Evolutionary conservation across 2,888 invertebrate species (phyloP).

Genomic region (Hirudinaria manillensis): DNA sequence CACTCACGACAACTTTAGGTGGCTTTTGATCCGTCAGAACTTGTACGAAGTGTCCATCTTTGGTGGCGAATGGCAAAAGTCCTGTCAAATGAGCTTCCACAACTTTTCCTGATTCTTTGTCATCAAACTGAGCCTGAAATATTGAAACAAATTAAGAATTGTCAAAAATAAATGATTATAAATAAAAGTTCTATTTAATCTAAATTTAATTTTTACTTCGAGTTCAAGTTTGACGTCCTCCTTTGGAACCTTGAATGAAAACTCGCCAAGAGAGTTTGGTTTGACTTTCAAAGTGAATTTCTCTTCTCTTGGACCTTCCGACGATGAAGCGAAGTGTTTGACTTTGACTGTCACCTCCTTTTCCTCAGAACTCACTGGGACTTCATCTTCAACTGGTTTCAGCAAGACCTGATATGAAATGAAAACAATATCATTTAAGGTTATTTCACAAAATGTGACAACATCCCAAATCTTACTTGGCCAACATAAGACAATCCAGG

Average conservation of each 20-base stretch:
- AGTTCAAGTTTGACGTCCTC: constrained; percentile 4
- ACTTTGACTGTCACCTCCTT: constrained; percentile 1
- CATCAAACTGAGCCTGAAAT: background rate
- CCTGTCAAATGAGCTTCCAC: background rate
- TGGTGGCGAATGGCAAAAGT: background rate
- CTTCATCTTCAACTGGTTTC: background rate
- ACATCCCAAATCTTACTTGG: background rate
- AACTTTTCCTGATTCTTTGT: background rate
- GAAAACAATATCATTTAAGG: background rate
- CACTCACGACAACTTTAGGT: background rate
- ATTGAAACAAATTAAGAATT: constrained; percentile 1
- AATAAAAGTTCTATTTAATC: background rate
- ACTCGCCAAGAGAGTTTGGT: background rate
- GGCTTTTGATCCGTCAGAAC: background rate
- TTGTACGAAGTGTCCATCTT: background rate
- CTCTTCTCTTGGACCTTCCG: background rate
- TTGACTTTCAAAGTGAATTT: background rate
- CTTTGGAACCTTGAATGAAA: background rate
- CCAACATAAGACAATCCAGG: background rate
- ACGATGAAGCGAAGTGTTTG: background rate
- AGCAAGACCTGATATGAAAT: constrained; percentile 1
- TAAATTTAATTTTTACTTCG: background rate
- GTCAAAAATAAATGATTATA: background rate
- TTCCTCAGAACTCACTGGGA: background rate
- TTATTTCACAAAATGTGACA: background rate